Conservation (phyloP, 2,888 invertebrate genomes). For the Spilarctia lutea region DNA sequence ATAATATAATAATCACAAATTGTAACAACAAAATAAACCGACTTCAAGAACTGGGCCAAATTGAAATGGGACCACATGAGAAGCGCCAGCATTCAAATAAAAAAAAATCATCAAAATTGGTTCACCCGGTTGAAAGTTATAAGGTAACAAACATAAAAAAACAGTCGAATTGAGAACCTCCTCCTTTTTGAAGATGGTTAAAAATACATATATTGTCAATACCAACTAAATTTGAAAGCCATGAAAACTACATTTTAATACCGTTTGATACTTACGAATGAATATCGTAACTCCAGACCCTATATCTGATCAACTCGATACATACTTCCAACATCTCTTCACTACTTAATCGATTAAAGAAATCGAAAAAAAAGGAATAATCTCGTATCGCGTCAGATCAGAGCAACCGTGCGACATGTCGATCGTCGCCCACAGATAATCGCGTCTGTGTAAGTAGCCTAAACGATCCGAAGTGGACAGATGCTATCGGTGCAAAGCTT, state of each 20-base stretch:
- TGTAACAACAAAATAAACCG: too few relatives aligned
- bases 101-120: too few relatives aligned
- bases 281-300: background rate
- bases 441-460: constrained; percentile 42
- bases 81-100: too few relatives aligned
- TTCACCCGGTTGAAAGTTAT: too few relatives aligned
- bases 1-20: too few relatives aligned
- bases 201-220: too few relatives aligned
- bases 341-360: constrained; percentile 20
- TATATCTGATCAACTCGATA: background rate
- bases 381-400: constrained; percentile 35
- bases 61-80: too few relatives aligned
- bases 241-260: background rate
- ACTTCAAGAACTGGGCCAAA: too few relatives aligned
- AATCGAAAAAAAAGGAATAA: constrained; percentile 21
- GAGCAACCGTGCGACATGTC: constrained; percentile 40
- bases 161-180: too few relatives aligned
- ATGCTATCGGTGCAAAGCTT: constrained; percentile 45
- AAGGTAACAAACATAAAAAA: too few relatives aligned
- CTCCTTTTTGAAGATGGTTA: too few relatives aligned
- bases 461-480: constrained; percentile 42
- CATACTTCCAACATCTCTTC: background rate
- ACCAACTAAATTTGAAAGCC: too few relatives aligned
- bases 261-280: background rate
- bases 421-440: constrained; percentile 37